Evolutionary conservation across 2,113 vertebrate genomes (phyloP), one percentile per base, ranked within the genome.

Genomic region (Periophthalmus modestus): DNA sequence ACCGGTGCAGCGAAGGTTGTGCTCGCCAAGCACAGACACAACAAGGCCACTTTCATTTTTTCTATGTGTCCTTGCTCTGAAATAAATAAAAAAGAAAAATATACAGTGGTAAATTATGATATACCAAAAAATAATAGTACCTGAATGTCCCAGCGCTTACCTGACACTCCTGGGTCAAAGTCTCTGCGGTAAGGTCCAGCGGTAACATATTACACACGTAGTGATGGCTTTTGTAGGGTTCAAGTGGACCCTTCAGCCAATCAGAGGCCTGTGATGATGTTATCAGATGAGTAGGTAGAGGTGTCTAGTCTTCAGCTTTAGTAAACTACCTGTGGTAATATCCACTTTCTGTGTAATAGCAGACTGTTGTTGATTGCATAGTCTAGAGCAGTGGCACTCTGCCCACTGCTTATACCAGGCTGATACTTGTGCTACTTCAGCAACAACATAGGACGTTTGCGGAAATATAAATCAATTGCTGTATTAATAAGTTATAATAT

Each of bases 281-380:
- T 71, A 57, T 68, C n/a, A 76, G 80, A 85, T 80, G 69, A 85
- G 66, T 74, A 75, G 82, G 76, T 88, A 39, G 16, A 47, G 69
- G 69, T 82, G 83, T 91, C 88, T 91, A 82, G 87, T 84, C 86
- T 48, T 66, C 73, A 81, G 91, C 82, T 93, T 94, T 92, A 89
- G 86, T 88, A 93, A 94, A 94, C 92, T 86, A 93, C 89, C 89
- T 80, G 85, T 92, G 89, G 92, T 87, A 85, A 90, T 80, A 87
- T 84, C 72, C 82, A 78, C 88, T 82, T 80, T 87, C 83, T 78
- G 87, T 73, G 65, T 90, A 91, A 92, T 90, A 82, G 82, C 74
- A 87, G 83, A 68, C 66, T 79, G 4, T 61, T 82, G 61, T 68
- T 87, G 83, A 91, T 89, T 91, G 91, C 72, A 91, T 66, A 33